Conservation (phyloP, 2,797 vertebrate genomes). For the Pelobates cultripes region DNA sequence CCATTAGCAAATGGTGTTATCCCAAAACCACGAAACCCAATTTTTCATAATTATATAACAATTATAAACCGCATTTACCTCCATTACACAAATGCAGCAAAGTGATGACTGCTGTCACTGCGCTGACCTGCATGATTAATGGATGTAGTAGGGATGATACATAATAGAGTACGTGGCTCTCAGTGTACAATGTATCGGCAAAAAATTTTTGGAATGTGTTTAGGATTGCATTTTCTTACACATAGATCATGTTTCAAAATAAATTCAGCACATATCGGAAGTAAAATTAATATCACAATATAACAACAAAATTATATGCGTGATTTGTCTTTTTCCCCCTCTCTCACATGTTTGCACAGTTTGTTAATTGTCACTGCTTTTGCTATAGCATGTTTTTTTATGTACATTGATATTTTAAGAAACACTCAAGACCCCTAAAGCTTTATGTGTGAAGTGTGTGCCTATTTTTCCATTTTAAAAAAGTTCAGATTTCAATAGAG, state of each 20-base stretch:
- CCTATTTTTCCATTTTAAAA: too few species aligned
- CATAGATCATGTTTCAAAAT: not conserved
- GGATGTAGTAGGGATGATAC: slow-evolving; percentile 18
- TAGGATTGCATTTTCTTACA: slow-evolving; percentile 29
- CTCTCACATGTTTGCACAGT: too few species aligned
- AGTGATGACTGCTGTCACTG: slow-evolving; percentile 30
- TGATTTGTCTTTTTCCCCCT: too few species aligned
- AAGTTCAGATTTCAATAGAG: too few species aligned
- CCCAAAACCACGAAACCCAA: slow-evolving; percentile 22
- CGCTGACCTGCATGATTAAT: slow-evolving; percentile 46
- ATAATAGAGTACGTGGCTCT: slow-evolving; percentile 10
- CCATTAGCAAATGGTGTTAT: slow-evolving; percentile 34
- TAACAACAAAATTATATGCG: too few species aligned
- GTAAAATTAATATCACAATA: not conserved
- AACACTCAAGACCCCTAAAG: too few species aligned
- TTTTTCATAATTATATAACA: slow-evolving; percentile 44
- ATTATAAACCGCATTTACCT: slow-evolving; percentile 37
- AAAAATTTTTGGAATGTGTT: slow-evolving; percentile 15
- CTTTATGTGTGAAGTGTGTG: too few species aligned
- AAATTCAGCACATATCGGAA: not conserved
- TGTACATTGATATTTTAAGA: too few species aligned
- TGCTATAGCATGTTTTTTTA: too few species aligned
- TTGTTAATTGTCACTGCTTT: too few species aligned
- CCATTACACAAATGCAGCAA: slow-evolving; percentile 31
- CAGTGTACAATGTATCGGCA: slow-evolving; percentile 2